Base-by-base conservation (phyloP, 64 coral and sea anemone species). In the Montipora capricornis region DNA sequence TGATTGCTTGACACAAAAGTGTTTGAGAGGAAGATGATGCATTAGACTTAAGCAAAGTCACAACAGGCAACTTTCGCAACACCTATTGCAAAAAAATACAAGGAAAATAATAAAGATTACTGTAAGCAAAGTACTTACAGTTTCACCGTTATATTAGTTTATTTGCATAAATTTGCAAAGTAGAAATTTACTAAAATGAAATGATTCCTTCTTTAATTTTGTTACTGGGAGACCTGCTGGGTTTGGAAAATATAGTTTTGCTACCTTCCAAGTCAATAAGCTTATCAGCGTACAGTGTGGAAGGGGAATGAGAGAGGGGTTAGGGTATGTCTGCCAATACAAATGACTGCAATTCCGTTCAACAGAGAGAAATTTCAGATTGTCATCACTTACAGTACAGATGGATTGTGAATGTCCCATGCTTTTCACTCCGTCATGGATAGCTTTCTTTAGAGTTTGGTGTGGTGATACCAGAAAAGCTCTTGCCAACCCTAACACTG, bases 391-490 rank as follows among this genome's bases (percentile, higher is more conserved):
- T 57, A 95, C 93, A 88, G 75, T 84, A 70, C 73, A 95, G 68
- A 95, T 85, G 2, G 83, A 15, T 44, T 95, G 85, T 4, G 80
- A 84, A 70, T 95, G 89, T 5, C 82, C 89, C 12, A 46, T 61
- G 73, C 73, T 95, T 44, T 80, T 29, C 48, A 95, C 44, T 89
- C 87, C 76, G 73, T 87, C 92, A 80, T 80, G 24, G 11, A 97
- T 14, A n/a, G 89, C 79, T 58, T 71, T 97, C 53, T 49, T 89
- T 7, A 97, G 77, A 20, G 74, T 74, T 2, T 92, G 53, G 19
- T 47, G 59, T 19, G 84, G 83, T 45, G 77, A 92, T 79, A 95
- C 47, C 20, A 97, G 49, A 4, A 79, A 45, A 44, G 77, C 17
- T 76, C 71, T 91, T 10, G 92, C 75, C 10, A 97, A 49, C 44